Base-by-base conservation (phyloP, 1,140 invertebrate genomes). In the Metopolophium dirhodum region DNA sequence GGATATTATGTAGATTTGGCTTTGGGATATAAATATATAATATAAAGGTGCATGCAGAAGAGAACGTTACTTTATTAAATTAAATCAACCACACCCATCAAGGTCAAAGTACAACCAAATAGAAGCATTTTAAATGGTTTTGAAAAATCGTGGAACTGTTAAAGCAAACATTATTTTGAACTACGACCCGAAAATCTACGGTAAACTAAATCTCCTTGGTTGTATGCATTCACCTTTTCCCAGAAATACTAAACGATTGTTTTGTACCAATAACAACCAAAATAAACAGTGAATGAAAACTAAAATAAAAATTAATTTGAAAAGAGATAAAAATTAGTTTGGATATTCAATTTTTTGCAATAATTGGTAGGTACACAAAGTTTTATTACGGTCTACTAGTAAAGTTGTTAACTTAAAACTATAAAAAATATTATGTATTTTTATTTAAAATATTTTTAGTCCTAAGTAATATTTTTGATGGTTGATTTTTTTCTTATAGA, bases 61-160 rank as follows among this genome's bases (percentile, higher is more conserved):
- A 45, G 3, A 86, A 30, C 49, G 26, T 87, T 49, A 18, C 23
- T 30, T 49, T 47, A 88, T 35, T 51, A 88, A 35, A 88, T 88
- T 35, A 51, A 51, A 35, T 88, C 45, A 88, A 88, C 86, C 86
- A 51, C 86, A 35, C 86, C 47, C 47, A 41, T 51, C 37, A 88
- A 88, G 26, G 86, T 88, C 7, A 35, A 51, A 35, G 41, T 41
- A 86, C 37, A 41, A 88, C 23, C 30, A n/a, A 51, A 49, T 14
- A n/a, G 47, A 47, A 51, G 30, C 47, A 51, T 88, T 20, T 35
- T 30, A 49, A 35, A 51, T 51, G 86, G n/a, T 22, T 18, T 51
- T 30, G 18, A 51, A n/a, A 7, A 47, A 30, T 86, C 14, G 30
- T 49, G 9, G 26, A 47, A 87, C n/a, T 77, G 37, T 26, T 23